phyloP scores from a whole-genome alignment of 2,113 vertebrate species.

The Climacteris rufus region DNA sequence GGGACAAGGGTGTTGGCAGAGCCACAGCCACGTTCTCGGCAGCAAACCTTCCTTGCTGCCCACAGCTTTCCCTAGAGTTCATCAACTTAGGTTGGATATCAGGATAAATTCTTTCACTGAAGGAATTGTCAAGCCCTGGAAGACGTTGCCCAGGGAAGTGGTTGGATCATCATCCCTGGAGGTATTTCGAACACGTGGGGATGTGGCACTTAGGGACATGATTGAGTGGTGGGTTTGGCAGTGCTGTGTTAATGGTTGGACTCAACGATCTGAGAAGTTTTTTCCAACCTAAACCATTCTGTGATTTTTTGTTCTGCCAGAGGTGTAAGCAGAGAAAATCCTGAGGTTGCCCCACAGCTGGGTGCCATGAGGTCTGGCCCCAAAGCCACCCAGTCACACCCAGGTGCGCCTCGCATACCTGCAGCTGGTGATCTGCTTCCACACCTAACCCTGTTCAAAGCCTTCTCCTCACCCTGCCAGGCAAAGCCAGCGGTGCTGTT shows the following conservation, averaged over 20 bases:
- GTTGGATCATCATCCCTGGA: not conserved
- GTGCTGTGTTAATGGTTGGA: not conserved
- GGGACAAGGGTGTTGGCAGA: not conserved
- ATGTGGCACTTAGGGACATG: not conserved
- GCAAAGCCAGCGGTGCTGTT: not conserved
- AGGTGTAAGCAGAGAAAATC: not conserved
- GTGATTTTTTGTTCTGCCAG: not conserved
- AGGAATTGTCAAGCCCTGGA: not conserved
- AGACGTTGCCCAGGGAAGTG: not conserved
- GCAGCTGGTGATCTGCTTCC: not conserved
- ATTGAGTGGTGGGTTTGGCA: not conserved
- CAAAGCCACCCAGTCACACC: not conserved
- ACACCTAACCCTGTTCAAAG: not conserved
- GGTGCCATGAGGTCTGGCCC: not conserved
- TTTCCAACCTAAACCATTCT: not conserved
- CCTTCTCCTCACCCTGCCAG: not conserved
- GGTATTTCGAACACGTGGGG: not conserved
- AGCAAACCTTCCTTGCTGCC: not conserved
- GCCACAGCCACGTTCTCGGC: not conserved
- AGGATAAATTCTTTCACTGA: not conserved
- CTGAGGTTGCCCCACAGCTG: not conserved
- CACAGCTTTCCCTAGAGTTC: not conserved
- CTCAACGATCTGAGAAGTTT: not conserved
- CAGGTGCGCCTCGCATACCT: rapidly evolving
- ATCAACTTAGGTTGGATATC: not conserved